These are phyloP conservation scores for Ataeniobius toweri DNA, from an alignment of 2,797 vertebrate genomes.

Conservation along the genomic window DNA sequence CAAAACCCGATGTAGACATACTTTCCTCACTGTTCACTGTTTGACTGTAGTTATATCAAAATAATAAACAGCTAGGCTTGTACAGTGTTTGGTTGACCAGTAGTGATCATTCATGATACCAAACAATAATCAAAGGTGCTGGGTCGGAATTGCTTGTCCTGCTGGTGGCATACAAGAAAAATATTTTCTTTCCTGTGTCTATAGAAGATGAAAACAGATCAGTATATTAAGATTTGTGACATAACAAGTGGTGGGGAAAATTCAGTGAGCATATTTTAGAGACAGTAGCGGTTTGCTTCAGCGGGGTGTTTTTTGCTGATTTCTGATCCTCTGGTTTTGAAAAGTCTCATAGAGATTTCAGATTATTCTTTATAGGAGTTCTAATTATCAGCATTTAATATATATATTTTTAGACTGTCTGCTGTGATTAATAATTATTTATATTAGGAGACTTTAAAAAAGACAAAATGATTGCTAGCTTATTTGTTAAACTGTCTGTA, in stretches of 20 bases:
- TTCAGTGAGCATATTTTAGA: not conserved
- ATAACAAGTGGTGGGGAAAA: not conserved
- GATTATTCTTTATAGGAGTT: not conserved
- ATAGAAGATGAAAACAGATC: not conserved
- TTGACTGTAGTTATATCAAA: not conserved
- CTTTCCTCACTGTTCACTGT: not conserved
- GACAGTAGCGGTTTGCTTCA: not conserved
- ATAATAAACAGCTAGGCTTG: not conserved
- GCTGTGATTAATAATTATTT: not conserved
- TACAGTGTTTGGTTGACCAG: not conserved
- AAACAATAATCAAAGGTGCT: no score
- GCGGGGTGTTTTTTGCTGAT: not conserved
- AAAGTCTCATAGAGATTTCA: not conserved
- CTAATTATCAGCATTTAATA: not conserved
- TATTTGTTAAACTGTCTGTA: not conserved
- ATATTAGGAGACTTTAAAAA: not conserved
- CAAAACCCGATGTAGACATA: no score
- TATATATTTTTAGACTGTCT: not conserved
- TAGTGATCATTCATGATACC: no score
- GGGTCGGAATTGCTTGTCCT: not conserved
- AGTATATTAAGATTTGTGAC: not conserved
- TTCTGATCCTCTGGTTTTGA: not conserved
- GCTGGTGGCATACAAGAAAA: not conserved
- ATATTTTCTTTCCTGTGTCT: not conserved
- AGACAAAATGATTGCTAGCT: not conserved